Percentiles rank a stretch among this genome's conserved stretches.
These are phyloP conservation scores for Diorhabda carinulata DNA, from an alignment of 1,140 invertebrate genomes.

Conservation along the genomic window DNA sequence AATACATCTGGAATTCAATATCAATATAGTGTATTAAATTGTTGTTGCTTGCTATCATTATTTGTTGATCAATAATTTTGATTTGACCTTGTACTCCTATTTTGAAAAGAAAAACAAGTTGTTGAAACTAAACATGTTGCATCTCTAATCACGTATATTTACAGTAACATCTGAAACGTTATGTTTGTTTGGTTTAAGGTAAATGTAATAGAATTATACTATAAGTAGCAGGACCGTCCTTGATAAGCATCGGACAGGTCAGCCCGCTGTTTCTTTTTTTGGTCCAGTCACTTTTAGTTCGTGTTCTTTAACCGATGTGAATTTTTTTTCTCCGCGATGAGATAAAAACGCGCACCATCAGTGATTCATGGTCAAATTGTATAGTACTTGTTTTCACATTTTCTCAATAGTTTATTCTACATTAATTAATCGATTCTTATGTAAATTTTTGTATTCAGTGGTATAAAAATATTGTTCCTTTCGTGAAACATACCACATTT, in stretches of 20 bases:
- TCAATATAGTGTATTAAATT: no score
- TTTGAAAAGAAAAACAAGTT: constrained; percentile 10
- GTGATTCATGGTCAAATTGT: neutral
- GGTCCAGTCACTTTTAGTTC: constrained; percentile 8
- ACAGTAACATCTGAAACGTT: constrained; percentile 7
- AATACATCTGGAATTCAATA: no score
- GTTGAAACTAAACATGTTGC: constrained; percentile 1
- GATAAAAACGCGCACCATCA: neutral
- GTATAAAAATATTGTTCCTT: no score
- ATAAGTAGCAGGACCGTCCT: constrained; percentile 20
- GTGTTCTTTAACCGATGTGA: neutral
- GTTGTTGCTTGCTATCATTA: no score
- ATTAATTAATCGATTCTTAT: no score
- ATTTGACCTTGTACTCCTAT: neutral
- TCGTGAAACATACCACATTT: no score
- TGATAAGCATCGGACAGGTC: constrained; percentile 11
- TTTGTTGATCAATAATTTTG: neutral
- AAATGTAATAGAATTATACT: constrained; percentile 18
- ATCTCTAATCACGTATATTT: constrained; percentile 11
- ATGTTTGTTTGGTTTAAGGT: constrained; percentile 19
- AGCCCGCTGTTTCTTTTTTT: constrained; percentile 12
- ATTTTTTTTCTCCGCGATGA: neutral
- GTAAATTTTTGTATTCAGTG: no score
- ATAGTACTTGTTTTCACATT: neutral
- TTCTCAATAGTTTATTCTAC: no score